phyloP scores from a whole-genome alignment of 2,888 invertebrate genomes.

The Conchocele bisecta region DNA sequence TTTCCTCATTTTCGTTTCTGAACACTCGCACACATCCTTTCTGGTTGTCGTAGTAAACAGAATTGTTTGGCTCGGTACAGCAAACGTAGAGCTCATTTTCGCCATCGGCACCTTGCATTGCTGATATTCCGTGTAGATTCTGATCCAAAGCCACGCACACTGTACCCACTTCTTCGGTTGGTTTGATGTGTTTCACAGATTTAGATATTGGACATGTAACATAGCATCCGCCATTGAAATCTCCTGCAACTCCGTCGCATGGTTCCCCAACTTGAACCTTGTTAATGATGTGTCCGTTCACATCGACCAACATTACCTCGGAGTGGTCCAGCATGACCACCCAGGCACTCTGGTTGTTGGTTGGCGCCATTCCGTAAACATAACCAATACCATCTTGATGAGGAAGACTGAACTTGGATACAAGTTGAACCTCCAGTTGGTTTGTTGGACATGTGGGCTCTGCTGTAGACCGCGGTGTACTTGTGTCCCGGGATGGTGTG shows the following conservation, averaged over 20 bases:
- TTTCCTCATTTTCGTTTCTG: slow-evolving; percentile 27
- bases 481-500: neutral
- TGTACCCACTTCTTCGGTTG: neutral
- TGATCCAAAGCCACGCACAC: slow-evolving; percentile 18
- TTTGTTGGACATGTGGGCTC: neutral
- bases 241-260: slow-evolving; percentile 35
- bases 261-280: slow-evolving; percentile 31
- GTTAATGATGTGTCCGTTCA: slow-evolving; percentile 15
- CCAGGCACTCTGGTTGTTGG: slow-evolving; percentile 31
- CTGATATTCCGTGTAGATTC: slow-evolving; percentile 37
- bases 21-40: slow-evolving; percentile 33
- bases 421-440: neutral
- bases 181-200: slow-evolving; percentile 23
- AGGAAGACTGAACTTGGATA: neutral
- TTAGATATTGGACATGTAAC: slow-evolving; percentile 39
- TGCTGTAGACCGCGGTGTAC: neutral
- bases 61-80: slow-evolving; percentile 17
- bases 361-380: slow-evolving; percentile 47
- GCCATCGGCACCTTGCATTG: neutral
- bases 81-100: slow-evolving; percentile 41
- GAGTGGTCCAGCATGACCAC: slow-evolving; percentile 36
- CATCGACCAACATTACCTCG: slow-evolving; percentile 20
- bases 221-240: slow-evolving; percentile 39
- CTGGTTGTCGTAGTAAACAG: neutral
- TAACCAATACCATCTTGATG: slow-evolving; percentile 41